Conservation (phyloP, 2,113 vertebrate species). For the Mormyrus iriodes region DNA sequence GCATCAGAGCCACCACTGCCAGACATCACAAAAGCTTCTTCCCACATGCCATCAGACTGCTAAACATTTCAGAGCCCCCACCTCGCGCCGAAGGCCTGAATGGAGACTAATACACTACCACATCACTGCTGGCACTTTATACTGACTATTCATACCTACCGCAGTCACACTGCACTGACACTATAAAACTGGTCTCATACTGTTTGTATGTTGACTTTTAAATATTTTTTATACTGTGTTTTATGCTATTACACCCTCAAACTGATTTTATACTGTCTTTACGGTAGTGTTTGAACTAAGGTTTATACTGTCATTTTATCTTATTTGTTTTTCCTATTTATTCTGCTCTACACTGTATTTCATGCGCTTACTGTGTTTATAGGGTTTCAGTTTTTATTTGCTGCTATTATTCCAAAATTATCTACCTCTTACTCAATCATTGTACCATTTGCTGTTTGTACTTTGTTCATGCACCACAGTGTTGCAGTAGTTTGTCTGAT, state of each 20-base stretch:
- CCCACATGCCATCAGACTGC: not conserved
- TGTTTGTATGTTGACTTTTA: too few species aligned
- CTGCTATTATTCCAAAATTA: not conserved
- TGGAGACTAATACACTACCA: not conserved
- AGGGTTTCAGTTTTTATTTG: not conserved
- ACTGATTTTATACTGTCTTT: too few species aligned
- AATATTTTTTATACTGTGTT: too few species aligned
- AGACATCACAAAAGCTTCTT: not conserved
- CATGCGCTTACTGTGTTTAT: too few species aligned
- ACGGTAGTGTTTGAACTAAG: too few species aligned
- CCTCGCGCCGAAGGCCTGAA: not conserved
- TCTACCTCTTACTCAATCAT: not conserved
- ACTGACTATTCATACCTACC: not conserved
- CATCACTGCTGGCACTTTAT: not conserved
- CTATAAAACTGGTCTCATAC: not conserved
- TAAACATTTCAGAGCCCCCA: not conserved
- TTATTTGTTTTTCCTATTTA: too few species aligned
- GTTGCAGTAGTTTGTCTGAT: not conserved
- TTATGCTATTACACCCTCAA: too few species aligned
- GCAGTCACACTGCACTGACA: not conserved
- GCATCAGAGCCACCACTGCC: not conserved
- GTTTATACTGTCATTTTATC: too few species aligned
- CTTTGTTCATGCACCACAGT: not conserved
- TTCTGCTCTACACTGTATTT: too few species aligned
- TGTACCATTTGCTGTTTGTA: not conserved